Base-by-base conservation (phyloP, 2,113 vertebrate species). In the Chrysochloris asiatica region DNA sequence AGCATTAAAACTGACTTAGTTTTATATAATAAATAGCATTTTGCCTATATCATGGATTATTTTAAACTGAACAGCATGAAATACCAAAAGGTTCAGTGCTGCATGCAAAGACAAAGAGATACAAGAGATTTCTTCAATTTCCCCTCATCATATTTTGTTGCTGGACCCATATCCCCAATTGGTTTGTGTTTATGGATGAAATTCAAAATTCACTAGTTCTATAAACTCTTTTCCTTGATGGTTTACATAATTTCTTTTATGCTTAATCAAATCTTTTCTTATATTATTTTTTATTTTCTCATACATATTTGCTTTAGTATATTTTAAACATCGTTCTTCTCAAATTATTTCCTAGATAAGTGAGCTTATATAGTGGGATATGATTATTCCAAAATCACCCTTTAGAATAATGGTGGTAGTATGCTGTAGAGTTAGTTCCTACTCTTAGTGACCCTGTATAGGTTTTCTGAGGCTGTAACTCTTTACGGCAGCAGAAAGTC, bases 291-390 rank as follows among this genome's bases (percentile, higher is more conserved):
- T 72, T 93, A 83, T 13, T 3, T 47, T 79, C 30, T 69, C 8
- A 36, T 75, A 86, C 3, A 2, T 48, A 4, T 47, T 36, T 88
- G 21, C 11, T 81, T 89, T 91, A 47, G 77, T 41, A 45, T 8
- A 65, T 87, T 91, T 63, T 82, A 95, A 92, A 26, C 26, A 92
- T 6, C 13, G 43, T 0, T 30, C 10, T 48, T 86, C 77, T 88
- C 36, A 83, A 94, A 88, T 93, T 92, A 92, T 92, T 88, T 86
- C 38, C 11, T 84, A 73, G 92, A 61, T 81, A 56, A 89, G 83
- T 84, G 33, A 77, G 92, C 86, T 92, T 41, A 48, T 19, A 61
- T 4, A 69, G 11, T 82, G 19, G 16, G 36, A 81, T 83, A 83
- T 83, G 93, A 92, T 80, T 77, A 72, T 83, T 4, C 54, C 2